phyloP scores from a whole-genome alignment of 2,888 invertebrate genomes.

The Nymphalis c-album region DNA sequence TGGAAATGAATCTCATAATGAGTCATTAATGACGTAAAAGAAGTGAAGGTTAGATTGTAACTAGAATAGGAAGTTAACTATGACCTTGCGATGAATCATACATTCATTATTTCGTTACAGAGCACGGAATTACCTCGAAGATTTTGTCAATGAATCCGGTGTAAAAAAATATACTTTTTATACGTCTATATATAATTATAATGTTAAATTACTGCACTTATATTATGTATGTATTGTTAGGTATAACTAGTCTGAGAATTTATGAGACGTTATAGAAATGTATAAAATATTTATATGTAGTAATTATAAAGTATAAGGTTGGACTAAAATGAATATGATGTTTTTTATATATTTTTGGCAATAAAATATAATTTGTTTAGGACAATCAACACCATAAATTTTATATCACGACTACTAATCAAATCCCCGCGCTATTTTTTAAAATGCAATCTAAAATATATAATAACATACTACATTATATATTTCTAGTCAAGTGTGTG shows the following conservation, averaged over 20 bases:
- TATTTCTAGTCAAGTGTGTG: slow-evolving; percentile 88
- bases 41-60: slow-evolving; percentile 27
- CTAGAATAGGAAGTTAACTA: slow-evolving; percentile 32
- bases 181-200: no score
- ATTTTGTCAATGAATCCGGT: slow-evolving; percentile 17
- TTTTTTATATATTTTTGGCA: slow-evolving; percentile 7
- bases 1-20: slow-evolving; percentile 6
- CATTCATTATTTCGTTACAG: slow-evolving; percentile 7
- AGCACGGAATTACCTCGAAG: background rate
- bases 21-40: slow-evolving; percentile 27
- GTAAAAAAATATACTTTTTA: background rate
- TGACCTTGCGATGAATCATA: slow-evolving; percentile 34
- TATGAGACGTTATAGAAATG: no score
- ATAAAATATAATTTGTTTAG: no score
- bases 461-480: slow-evolving; percentile 46
- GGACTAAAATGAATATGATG: slow-evolving; percentile 1
- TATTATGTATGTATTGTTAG: no score
- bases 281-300: no score
- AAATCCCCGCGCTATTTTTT: no score
- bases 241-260: no score
- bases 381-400: no score
- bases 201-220: no score
- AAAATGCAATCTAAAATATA: no score
- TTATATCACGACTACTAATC: no score
- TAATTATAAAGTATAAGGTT: background rate